phyloP scores from a whole-genome alignment of 2,113 vertebrate species.

The Phalacrocorax brasilianus region DNA sequence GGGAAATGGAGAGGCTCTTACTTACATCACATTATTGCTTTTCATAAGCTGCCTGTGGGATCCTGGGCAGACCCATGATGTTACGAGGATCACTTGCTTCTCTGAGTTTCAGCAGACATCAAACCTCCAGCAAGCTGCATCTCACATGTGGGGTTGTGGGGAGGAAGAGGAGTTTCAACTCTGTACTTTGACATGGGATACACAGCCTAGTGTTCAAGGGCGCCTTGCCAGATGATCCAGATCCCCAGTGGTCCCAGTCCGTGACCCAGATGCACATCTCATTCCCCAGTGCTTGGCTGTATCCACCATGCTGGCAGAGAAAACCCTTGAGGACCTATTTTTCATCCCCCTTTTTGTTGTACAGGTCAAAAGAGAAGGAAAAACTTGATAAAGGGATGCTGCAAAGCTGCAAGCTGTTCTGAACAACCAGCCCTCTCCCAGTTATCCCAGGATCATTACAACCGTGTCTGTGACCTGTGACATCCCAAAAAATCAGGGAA shows the following conservation, averaged over 20 bases:
- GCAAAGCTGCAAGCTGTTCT: not conserved
- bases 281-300: not conserved
- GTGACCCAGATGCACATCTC: not conserved
- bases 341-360: not conserved
- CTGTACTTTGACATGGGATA: not conserved
- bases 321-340: not conserved
- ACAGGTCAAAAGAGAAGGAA: not conserved
- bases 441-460: not conserved
- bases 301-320: not conserved
- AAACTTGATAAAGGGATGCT: not conserved
- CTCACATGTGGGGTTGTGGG: no score
- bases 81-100: not conserved
- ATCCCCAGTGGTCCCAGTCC: not conserved
- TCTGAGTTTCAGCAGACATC: not conserved
- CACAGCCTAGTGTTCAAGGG: not conserved
- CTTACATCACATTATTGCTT: fast-evolving
- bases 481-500: not conserved
- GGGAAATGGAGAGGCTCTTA: not conserved
- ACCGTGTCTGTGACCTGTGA: not conserved
- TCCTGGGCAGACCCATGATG: not conserved
- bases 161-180: not conserved
- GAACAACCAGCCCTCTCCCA: not conserved
- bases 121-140: not conserved
- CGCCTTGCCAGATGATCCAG: not conserved
- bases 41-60: not conserved